These are phyloP conservation scores for Chloroceryle amazona DNA, from an alignment of 2,797 vertebrate species.

Conservation along the genomic window DNA sequence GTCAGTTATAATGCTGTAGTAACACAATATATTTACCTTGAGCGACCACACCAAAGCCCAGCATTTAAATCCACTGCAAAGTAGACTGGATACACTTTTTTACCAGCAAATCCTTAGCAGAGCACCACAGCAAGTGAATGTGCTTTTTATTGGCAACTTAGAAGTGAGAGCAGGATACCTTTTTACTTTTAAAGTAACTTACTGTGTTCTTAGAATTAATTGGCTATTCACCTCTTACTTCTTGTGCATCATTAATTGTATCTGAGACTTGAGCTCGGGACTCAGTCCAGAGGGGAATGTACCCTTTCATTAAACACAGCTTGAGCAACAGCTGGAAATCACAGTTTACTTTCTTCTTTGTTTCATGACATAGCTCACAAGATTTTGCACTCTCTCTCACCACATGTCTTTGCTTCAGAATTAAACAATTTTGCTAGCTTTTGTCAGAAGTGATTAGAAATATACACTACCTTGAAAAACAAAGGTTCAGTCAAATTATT, in stretches of 20 bases:
- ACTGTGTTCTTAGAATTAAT: background rate
- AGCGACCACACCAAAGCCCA: background rate
- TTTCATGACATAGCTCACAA: background rate
- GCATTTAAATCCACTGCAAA: background rate
- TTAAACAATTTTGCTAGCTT: background rate
- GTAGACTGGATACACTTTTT: fast-evolving
- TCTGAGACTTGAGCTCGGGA: background rate
- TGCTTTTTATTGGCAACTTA: background rate
- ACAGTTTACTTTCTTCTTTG: background rate
- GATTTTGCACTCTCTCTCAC: background rate
- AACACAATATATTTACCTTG: fast-evolving
- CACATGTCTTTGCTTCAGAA: background rate
- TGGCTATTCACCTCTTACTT: background rate
- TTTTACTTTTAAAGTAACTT: background rate
- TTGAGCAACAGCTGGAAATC: background rate
- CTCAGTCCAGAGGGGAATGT: background rate
- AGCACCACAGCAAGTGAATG: background rate
- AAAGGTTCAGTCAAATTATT: background rate
- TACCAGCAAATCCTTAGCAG: background rate
- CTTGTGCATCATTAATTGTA: background rate
- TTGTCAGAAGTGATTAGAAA: background rate
- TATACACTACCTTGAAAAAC: background rate
- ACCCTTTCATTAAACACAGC: background rate
- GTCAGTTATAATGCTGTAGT: background rate
- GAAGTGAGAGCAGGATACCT: background rate